A percentile compares a stretch with the other conserved stretches of the same genome.
Evolutionary conservation across 2,888 invertebrate species (phyloP).

Genomic region (Epinotia brunnichana): DNA sequence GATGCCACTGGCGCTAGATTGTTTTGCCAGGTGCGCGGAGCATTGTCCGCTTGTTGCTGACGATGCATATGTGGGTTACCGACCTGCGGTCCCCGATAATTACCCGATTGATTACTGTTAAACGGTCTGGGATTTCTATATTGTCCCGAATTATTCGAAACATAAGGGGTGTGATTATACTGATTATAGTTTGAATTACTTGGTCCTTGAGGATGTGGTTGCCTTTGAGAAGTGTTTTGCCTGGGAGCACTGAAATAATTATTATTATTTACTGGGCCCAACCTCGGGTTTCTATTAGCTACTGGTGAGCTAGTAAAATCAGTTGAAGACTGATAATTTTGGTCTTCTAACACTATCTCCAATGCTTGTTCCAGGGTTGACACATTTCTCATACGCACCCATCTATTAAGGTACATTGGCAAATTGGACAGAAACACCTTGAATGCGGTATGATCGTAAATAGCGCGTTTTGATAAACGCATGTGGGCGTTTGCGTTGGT

Average conservation of each 20-base stretch:
- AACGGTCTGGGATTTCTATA: background rate
- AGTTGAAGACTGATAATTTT: constrained; percentile 36
- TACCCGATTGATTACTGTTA: too few species aligned
- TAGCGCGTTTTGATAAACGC: constrained; percentile 20
- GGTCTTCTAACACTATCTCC: constrained; percentile 41
- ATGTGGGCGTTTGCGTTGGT: background rate
- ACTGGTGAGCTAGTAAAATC: constrained; percentile 7
- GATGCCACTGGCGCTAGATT: background rate
- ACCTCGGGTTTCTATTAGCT: background rate
- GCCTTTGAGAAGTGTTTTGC: background rate
- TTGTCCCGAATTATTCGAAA: background rate
- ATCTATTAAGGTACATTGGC: constrained; percentile 39
- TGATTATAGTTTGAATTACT: background rate
- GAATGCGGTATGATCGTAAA: constrained; percentile 41
- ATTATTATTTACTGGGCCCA: background rate
- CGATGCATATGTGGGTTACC: background rate
- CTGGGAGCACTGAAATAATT: background rate
- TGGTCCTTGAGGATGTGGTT: background rate
- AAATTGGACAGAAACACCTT: constrained; percentile 46
- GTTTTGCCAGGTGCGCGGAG: background rate
- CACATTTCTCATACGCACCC: constrained; percentile 37
- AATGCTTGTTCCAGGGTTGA: constrained; percentile 44
- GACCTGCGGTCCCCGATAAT: background rate
- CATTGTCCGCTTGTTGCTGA: background rate
- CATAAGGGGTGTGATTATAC: too few species aligned